Base-by-base conservation (phyloP, 2,113 vertebrate species). In the Porphyrio hochstetteri region DNA sequence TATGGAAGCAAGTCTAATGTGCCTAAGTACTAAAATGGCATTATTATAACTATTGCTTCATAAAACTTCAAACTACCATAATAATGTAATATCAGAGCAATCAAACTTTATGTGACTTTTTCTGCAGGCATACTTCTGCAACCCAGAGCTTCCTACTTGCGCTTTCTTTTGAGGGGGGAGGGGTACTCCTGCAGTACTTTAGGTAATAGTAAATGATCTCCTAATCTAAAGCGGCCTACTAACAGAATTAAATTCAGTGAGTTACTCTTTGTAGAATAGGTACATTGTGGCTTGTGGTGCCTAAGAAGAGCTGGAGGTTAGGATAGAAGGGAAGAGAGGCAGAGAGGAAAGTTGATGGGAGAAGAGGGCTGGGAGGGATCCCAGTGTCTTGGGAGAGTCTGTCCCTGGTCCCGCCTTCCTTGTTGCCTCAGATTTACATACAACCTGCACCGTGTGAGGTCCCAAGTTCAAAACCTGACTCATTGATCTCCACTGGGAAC, bases 141-240 rank as follows among this genome's bases (percentile, higher is more conserved):
- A 33, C 17, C 8, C 6, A 84, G n/a, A 95, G 65, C 61, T 92
- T 69, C 46, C 71, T 68, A 38, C 67, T n/a, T 82, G 29, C 95
- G 90, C 50, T 60, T 94, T 48, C 48, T 60, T 80, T 92, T 74
- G 40, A 90, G 94, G 12, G 24, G 50, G 52, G 52, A 86, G 97
- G 97, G 24, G 98, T 98, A 82, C 98, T 93, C 88, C 98, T 98
- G 85, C 98, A 97, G 95, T 97, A 99, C 86, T 98, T 98, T 65
- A 99, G 95, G 63, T 98, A 94, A 28, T 78, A 82, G 44, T 31
- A 79, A 71, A 52, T 48, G 35, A 65, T 98, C 98, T 98, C 46
- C 57, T 64, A 24, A 84, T 98, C 98, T 97, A 69, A 98, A 99
- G 70, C 92, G 96, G 92, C 98, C 98, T 52, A 98, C 98, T 42